Conservation (phyloP, 2,797 vertebrate genomes). For the Oryzias dopingdopingensis region DNA sequence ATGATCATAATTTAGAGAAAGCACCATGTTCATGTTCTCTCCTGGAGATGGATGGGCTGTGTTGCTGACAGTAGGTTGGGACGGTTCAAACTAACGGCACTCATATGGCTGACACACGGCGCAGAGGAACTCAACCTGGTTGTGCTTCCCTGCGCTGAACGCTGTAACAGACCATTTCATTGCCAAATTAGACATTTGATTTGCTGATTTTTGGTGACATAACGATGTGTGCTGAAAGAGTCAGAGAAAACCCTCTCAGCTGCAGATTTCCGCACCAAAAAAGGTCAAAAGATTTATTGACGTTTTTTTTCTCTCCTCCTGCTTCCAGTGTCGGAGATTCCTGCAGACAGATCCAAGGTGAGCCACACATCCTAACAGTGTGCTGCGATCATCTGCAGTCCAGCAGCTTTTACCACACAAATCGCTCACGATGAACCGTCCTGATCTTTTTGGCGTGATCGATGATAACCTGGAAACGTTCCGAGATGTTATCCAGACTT, state of each 20-base stretch:
- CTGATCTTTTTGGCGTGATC: conserved; percentile 25
- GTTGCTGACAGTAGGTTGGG: conserved; percentile 41
- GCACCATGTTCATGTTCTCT: conserved; percentile 22
- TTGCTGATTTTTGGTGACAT: conserved; percentile 11
- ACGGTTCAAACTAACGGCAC: conserved; percentile 50
- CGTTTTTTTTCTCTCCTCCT: too few relatives aligned
- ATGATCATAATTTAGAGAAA: conserved; percentile 30
- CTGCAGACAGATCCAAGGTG: too few relatives aligned
- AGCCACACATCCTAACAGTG: too few relatives aligned
- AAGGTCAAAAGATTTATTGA: too few relatives aligned
- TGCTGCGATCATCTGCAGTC: conserved; percentile 13
- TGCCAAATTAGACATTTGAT: conserved; percentile 33
- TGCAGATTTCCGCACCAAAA: too few relatives aligned
- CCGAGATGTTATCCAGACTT: conserved; percentile 51
- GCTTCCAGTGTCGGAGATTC: too few relatives aligned
- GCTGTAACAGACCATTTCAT: conserved; percentile 11
- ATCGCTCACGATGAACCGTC: conserved; percentile 20
- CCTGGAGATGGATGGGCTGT: conserved; percentile 41
- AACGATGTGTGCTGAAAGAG: too few relatives aligned
- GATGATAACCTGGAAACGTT: conserved; percentile 43
- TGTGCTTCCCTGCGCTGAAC: conserved; percentile 36
- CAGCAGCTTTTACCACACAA: conserved; percentile 14
- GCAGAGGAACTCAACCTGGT: conserved; percentile 31
- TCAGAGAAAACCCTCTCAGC: too few relatives aligned
- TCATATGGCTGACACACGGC: conserved; percentile 58